Base-by-base conservation (phyloP, 2,113 vertebrate genomes). In the Patagioenas fasciata region DNA sequence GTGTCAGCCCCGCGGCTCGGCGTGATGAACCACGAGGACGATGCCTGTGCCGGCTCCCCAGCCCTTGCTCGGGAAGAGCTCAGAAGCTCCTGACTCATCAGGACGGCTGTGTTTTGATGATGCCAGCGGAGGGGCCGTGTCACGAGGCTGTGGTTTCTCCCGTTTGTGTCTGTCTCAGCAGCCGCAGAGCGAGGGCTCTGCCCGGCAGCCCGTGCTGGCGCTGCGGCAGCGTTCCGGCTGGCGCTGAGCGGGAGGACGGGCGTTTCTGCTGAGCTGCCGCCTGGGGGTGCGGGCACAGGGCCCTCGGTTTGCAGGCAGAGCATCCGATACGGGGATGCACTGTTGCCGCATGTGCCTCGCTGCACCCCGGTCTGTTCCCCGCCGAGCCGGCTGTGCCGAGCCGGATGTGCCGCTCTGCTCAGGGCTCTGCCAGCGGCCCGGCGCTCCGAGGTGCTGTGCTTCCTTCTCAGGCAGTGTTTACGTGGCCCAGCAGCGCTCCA, bases 81-180 rank as follows among this genome's bases (percentile, higher is more conserved):
- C 77, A 44, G 69, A 87, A 91, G 47, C 44, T 78, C n/a, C 84
- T 89, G 93, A 75, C 65, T 96, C 73, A 75, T 86, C 80, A 71
- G 8, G 53, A 87, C 69, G n/a, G 36, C 80, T 86, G 5, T 78
- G 51, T 62, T 88, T 81, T 77, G 94, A 40, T 62, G 48, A 65
- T 86, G 75, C 80, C 88, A 82, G 84, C 86, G 66, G 84, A 89
- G 73, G 16, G 38, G 16, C 38, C 2, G 2, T 70, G 78, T 95
- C 94, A 96, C 53, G 8, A 89, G 91, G n/a, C 91, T 89, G 93
- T 44, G 60, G 32, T 85, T 91, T 58, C 69, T 90, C 73, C 50
- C 21, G 65, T 90, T 62, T 57, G 21, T 64, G 88, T 83, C 85
- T 70, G 38, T 42, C 95, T 92, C 34, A 7, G 93, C 77, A 92